These are phyloP conservation scores for Intellagama lesueurii DNA, from an alignment of 2,797 vertebrate species.

Conservation along the genomic window DNA sequence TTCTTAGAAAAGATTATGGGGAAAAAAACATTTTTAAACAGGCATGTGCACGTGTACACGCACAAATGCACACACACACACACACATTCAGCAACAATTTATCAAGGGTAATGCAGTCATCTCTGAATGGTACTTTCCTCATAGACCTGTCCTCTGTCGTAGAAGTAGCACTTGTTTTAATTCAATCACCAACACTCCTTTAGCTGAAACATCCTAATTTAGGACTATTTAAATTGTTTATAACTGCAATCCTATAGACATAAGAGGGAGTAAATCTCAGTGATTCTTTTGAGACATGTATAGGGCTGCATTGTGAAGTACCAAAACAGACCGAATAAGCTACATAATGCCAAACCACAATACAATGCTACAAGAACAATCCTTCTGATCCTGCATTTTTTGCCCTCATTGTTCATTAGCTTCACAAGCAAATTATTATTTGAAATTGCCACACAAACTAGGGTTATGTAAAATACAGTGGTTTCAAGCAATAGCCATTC, in stretches of 20 bases:
- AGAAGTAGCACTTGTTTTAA: background rate
- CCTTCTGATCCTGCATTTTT: background rate
- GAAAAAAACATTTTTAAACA: slow-evolving; percentile 23
- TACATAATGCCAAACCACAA: background rate
- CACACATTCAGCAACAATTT: slow-evolving; percentile 45
- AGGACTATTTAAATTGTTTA: slow-evolving; percentile 57
- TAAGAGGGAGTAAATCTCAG: background rate
- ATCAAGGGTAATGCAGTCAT: slow-evolving; percentile 49
- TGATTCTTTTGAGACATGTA: background rate
- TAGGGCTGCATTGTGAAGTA: background rate
- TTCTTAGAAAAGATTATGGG: slow-evolving; percentile 45
- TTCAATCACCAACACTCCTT: background rate
- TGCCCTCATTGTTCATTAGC: background rate
- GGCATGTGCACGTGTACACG: too few species aligned
- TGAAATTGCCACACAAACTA: background rate
- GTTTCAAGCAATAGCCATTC: background rate
- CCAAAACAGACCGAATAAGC: slow-evolving; percentile 42
- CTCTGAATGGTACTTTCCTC: slow-evolving; percentile 30
- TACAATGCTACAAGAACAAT: background rate
- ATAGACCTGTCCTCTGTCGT: slow-evolving; percentile 1
- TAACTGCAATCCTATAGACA: background rate
- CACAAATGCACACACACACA: too few species aligned
- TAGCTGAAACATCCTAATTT: slow-evolving; percentile 57
- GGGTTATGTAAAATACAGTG: background rate
- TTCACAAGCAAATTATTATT: background rate